These are phyloP conservation scores for Arnoldichthys spilopterus DNA, from an alignment of 2,797 vertebrate genomes.

Conservation along the genomic window DNA sequence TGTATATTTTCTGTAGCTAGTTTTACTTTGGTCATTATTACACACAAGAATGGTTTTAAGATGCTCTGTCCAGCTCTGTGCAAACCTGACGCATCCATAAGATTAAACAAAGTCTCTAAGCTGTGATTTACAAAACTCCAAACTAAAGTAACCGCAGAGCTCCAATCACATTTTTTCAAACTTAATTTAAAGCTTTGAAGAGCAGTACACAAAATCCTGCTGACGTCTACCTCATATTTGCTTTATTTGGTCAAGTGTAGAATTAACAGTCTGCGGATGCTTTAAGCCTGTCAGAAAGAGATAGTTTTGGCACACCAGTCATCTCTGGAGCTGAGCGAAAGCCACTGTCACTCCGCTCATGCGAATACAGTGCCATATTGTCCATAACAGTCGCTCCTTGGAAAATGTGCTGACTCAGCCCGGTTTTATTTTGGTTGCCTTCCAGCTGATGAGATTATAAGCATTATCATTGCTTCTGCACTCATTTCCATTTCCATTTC, in stretches of 20 bases:
- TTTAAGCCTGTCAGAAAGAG: conserved; percentile 28
- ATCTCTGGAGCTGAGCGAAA: neutral
- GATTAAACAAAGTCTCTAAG: neutral
- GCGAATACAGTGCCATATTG: conserved; percentile 30
- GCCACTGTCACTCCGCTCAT: conserved; percentile 11
- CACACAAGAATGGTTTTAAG: too few relatives aligned
- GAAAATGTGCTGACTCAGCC: conserved; percentile 57
- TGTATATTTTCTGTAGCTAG: too few relatives aligned
- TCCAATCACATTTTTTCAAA: neutral
- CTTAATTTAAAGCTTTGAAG: conserved; percentile 12
- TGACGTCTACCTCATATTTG: neutral
- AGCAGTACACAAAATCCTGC: neutral
- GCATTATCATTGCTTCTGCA: conserved; percentile 43
- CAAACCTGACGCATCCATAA: neutral
- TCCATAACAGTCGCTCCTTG: conserved; percentile 39
- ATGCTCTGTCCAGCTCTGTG: too few relatives aligned
- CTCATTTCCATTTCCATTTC: conserved; percentile 27
- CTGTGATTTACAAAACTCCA: neutral
- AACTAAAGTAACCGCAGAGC: neutral
- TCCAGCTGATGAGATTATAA: conserved; percentile 45
- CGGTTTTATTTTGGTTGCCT: conserved; percentile 21
- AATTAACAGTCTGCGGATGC: conserved; percentile 25
- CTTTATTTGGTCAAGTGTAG: conserved; percentile 29
- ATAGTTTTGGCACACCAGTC: conserved; percentile 8
- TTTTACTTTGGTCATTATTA: too few relatives aligned